Evolutionary conservation across 2,113 vertebrate genomes (phyloP), one percentile per base, ranked within the genome.

Genomic region (Murina feae): DNA sequence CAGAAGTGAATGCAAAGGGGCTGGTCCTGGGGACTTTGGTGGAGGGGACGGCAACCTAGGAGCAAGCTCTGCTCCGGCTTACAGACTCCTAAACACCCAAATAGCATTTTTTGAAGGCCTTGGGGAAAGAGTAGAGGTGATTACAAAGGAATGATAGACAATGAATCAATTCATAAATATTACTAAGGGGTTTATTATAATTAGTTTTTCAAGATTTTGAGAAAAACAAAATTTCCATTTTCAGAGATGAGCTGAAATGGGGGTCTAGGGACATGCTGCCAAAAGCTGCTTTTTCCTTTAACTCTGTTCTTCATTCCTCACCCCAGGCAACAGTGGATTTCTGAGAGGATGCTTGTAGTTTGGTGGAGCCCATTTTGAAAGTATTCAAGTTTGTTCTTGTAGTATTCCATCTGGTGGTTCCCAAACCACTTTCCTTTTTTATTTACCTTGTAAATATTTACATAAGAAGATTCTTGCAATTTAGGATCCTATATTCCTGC

Each of bases 401-500:
- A 97, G 93, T 93, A 96, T 97, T 97, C 97, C 91, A 96, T 95
- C 97, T 96, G 95, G 90, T 9, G 0, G 58, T 63, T 89, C 91
- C 85, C 18, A 21, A 82, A 81, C 94, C 97, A 90, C 86, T 76
- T 97, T 95, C 83, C 79, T 82, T 66, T 96, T 74, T 96, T 96
- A 83, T 96, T 97, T 92, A 97, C 94, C 97, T 96, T 98, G 96
- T 93, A 98, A 98, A 98, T 98, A 95, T 97, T 96, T 91, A 96
- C 96, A 92, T 97, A 91, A 97, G 97, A 96, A 96, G 25, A 17
- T 89, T 97, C 87, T 95, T 82, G 92, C 69, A 95, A 96, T 0
- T 74, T 79, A 85, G 86, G 35, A 78, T 89, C 66, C 44, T 86
- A 65, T 85, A 81, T 53, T 84, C 84, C 82, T 74, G 49, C 88